Evolutionary conservation across 2,888 invertebrate species (phyloP).

Genomic region (Vandiemenella viatica): DNA sequence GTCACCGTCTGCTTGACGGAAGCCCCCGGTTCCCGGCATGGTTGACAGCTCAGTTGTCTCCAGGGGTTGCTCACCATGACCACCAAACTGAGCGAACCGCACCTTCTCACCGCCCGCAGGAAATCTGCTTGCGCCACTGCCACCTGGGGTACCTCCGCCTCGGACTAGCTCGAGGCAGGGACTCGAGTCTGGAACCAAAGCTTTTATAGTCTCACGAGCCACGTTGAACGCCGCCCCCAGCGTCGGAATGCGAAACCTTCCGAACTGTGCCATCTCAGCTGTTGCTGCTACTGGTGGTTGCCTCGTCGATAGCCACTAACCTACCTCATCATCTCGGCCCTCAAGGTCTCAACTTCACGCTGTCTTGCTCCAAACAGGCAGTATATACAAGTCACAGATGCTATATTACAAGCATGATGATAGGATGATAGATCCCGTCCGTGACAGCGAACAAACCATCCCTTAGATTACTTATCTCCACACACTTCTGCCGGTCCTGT

Average conservation of each 20-base stretch:
- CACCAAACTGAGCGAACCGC: conserved; percentile 21
- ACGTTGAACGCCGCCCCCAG: conserved; percentile 63
- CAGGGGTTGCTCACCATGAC: conserved; percentile 22
- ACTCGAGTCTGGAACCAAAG: conserved; percentile 55
- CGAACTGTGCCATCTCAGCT: conserved; percentile 41
- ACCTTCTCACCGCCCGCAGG: conserved; percentile 22
- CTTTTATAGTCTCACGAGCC: conserved; percentile 66
- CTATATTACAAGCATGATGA: too few species aligned
- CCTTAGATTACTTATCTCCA: too few species aligned
- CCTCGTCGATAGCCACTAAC: too few species aligned
- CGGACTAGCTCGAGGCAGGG: conserved; percentile 30
- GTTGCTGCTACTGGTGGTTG: too few species aligned
- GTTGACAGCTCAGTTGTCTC: conserved; percentile 30
- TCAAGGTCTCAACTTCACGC: background rate
- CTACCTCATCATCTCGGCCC: background rate
- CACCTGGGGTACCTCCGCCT: conserved; percentile 13
- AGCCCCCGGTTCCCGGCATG: conserved; percentile 26
- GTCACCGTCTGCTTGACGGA: conserved; percentile 24
- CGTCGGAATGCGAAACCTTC: conserved; percentile 52
- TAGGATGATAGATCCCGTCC: too few species aligned
- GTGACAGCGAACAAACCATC: too few species aligned
- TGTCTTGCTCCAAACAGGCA: too few species aligned
- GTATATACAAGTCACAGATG: too few species aligned
- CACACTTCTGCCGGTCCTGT: too few species aligned
- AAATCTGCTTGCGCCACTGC: conserved; percentile 6